Base-by-base conservation (phyloP, 2,888 invertebrate genomes). In the Geotrupes spiniger region DNA sequence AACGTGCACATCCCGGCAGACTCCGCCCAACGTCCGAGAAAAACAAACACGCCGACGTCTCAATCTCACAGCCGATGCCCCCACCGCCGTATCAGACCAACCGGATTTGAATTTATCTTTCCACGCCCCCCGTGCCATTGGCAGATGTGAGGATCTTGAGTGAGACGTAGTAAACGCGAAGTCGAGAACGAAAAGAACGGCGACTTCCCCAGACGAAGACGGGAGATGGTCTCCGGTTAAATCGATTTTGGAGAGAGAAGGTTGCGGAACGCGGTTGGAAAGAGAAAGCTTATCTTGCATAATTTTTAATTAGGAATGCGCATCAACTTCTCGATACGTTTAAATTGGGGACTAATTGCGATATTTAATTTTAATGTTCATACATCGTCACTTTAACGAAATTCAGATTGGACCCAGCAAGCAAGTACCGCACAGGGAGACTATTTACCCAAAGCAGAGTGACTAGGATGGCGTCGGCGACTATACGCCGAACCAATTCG, bases 1-100 rank as follows among this genome's bases (percentile, higher is more conserved):
- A 63, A 63, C 61, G 62, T 66, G 62, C 58, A 60, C 61, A 61
- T 57, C 26, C n/a, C n/a, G n/a, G 59, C 63, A 61, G 59, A 62
- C 69, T 62, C 63, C 70, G 68, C 72, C 72, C 56, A 57, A 44
- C 49, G 56, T 61, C 61, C 64, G 54, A 62, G 62, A 67, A 70
- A 71, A 70, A 72, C 71, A 70, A 70, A 71, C 71, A 71, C 61
- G 76, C 84, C 69, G 66, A 73, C 70, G 68, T 71, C 71, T 70
- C 70, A 72, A 69, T 71, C 67, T 65, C 58, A 56, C 54, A 60
- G 58, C 53, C 56, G 54, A 38, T 56, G 56, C 52, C 68, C 71
- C 63, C 69, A 60, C 66, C 58, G 57, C 36, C 33, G 21, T 42
- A 17, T 36, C 46, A 44, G 51, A 56, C 65, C 63, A 64, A 65